Evolutionary conservation across 2,888 invertebrate genomes (phyloP), one percentile per base, ranked within the genome.

Genomic region (Podotricha telesiphe): DNA sequence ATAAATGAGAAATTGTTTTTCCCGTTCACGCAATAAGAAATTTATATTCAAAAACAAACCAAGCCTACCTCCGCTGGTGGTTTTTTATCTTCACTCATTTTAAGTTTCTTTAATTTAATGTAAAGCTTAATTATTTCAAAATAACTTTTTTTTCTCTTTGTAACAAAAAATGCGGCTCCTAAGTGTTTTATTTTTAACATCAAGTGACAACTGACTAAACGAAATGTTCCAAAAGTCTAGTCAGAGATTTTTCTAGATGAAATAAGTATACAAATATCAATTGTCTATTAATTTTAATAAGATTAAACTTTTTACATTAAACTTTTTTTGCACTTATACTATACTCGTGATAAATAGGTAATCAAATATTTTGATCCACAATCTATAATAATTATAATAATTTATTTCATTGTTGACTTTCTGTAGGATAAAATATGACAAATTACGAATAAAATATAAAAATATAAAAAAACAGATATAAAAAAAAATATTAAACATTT

Each of bases 131-230:
- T n/a, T 56, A 34, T 19, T 55, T 53, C 5, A 45, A 50, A n/a
- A 48, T 62, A 13, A 34, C 34, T 37, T 48, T 17, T 37, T 17
- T 42, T 42, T 13, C 7, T 2, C 53, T 55, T 55, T 37, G 66
- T 42, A 11, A 51, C 5, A 51, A 19, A 19, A 51, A 67, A 53
- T 48, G 15, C 37, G 10, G 42, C 22, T 47, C 13, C 6, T 45
- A 4, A 22, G 47, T 67, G 67, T 67, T 67, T n/a, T 67, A 67
- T 67, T 67, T 55, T 65, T 64, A 64, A 37, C 55, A 55, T 11
- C 48, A 50, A 50, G 8, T 53, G 64, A 42, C 51, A 51, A 40
- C 17, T 47, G 34, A 34, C 28, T 50, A 51, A 42, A 34, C 11
- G 17, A 34, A 34, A 53, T 59, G 37, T 45, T 20, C 3, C 15